These are phyloP conservation scores for Volucella zonaria DNA, from an alignment of 2,888 invertebrate genomes.

Conservation along the genomic window DNA sequence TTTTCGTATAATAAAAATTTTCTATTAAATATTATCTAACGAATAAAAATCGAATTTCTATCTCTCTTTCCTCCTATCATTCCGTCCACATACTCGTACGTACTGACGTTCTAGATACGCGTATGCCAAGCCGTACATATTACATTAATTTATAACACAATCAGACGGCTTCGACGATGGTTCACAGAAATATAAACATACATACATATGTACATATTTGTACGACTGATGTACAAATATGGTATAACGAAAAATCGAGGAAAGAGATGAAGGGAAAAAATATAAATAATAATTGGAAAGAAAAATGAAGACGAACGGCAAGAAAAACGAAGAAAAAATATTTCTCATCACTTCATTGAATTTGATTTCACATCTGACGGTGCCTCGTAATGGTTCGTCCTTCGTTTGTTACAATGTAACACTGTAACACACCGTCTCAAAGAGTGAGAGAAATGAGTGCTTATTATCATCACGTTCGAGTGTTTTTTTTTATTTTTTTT, in stretches of 20 bases:
- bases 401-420: background rate
- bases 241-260: constrained; percentile 40
- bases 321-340: constrained; percentile 42
- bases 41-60: constrained; percentile 57
- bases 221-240: constrained; percentile 31
- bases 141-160: constrained; percentile 71
- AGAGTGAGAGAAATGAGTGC: constrained; percentile 26
- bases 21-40: constrained; percentile 74
- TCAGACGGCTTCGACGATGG: constrained; percentile 45
- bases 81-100: constrained; percentile 26
- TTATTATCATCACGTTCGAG: constrained; percentile 59
- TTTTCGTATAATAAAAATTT: constrained; percentile 70
- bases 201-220: constrained; percentile 34
- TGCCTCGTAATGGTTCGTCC: constrained; percentile 59
- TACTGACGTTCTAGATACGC: too few relatives aligned
- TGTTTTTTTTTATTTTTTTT: constrained; percentile 37
- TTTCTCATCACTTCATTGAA: constrained; percentile 73
- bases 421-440: background rate
- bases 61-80: constrained; percentile 25
- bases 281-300: constrained; percentile 72
- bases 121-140: constrained; percentile 46
- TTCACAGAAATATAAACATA: constrained; percentile 66
- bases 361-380: constrained; percentile 73
- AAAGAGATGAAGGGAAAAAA: constrained; percentile 35
- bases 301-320: constrained; percentile 64